Conservation (phyloP, 2,113 vertebrate genomes). For the Tachuris rubrigastra region DNA sequence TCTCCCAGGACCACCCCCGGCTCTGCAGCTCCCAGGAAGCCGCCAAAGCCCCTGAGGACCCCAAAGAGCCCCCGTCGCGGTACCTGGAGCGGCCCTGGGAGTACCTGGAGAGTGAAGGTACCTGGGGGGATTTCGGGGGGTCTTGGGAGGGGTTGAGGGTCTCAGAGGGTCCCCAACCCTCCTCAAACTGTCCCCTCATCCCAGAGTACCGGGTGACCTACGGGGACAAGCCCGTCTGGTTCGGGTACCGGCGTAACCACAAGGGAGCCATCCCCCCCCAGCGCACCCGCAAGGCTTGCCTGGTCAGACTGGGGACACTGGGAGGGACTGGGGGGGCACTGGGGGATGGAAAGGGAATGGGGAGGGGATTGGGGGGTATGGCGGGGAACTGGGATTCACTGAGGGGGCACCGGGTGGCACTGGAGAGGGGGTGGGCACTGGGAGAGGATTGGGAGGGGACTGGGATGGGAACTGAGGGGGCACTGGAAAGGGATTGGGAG, state of each 20-base stretch:
- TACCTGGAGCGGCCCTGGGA: neutral
- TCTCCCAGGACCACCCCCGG: neutral
- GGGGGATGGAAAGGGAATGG: too few species aligned
- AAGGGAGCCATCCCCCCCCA: neutral
- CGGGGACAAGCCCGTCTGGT: neutral
- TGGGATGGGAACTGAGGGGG: too few species aligned
- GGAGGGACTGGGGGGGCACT: neutral
- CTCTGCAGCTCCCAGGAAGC: neutral
- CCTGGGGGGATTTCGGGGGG: too few species aligned
- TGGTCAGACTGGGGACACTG: neutral
- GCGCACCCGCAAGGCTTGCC: neutral
- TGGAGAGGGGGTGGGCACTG: too few species aligned
- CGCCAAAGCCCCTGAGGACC: neutral
- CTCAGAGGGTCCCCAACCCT: neutral
- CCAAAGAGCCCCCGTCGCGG: neutral
- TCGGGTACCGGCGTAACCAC: neutral
- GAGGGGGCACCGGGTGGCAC: too few species aligned
- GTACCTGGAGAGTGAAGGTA: neutral
- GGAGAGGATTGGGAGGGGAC: neutral
- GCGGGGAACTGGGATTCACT: too few species aligned
- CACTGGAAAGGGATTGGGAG: too few species aligned
- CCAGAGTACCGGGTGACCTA: neutral
- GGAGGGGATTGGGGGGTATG: too few species aligned
- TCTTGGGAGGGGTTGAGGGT: neutral
- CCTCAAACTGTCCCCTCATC: neutral